These are phyloP conservation scores for Protonibea diacanthus DNA, from an alignment of 2,797 vertebrate species.

Conservation along the genomic window DNA sequence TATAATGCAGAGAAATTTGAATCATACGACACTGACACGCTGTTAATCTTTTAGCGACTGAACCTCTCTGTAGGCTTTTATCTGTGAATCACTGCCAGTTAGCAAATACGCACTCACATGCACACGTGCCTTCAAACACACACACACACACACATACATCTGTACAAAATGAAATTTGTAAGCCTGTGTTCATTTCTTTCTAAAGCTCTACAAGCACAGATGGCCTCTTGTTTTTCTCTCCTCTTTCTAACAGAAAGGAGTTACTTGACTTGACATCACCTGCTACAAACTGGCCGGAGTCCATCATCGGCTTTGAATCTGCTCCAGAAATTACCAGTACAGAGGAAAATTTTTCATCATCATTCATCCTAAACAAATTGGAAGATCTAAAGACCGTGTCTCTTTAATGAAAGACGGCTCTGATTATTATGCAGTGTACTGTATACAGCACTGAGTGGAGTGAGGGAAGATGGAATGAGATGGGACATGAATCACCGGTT, in stretches of 20 bases:
- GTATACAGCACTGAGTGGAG: slow-evolving; percentile 26
- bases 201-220: slow-evolving; percentile 55
- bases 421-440: slow-evolving; percentile 34
- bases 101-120: slow-evolving; percentile 45
- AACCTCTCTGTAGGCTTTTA: slow-evolving; percentile 64
- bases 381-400: slow-evolving; percentile 2
- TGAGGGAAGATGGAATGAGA: slow-evolving; percentile 39
- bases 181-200: slow-evolving; percentile 46
- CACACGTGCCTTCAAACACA: not conserved
- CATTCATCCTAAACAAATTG: slow-evolving; percentile 20
- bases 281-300: slow-evolving; percentile 41
- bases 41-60: slow-evolving; percentile 80
- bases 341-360: slow-evolving; percentile 29
- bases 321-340: slow-evolving; percentile 16
- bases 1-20: slow-evolving; percentile 82
- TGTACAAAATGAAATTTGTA: slow-evolving; percentile 42
- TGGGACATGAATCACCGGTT: slow-evolving; percentile 63
- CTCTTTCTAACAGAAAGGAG: slow-evolving; percentile 37
- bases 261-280: slow-evolving; percentile 67
- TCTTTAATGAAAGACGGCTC: slow-evolving; percentile 27
- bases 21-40: slow-evolving; percentile 77
- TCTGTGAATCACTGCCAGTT: slow-evolving; percentile 62
- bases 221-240: slow-evolving; percentile 46
- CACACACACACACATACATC: not conserved
- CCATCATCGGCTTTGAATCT: slow-evolving; percentile 20